phyloP scores from a whole-genome alignment of 1,140 invertebrate genomes.

The Cydia pomonella region DNA sequence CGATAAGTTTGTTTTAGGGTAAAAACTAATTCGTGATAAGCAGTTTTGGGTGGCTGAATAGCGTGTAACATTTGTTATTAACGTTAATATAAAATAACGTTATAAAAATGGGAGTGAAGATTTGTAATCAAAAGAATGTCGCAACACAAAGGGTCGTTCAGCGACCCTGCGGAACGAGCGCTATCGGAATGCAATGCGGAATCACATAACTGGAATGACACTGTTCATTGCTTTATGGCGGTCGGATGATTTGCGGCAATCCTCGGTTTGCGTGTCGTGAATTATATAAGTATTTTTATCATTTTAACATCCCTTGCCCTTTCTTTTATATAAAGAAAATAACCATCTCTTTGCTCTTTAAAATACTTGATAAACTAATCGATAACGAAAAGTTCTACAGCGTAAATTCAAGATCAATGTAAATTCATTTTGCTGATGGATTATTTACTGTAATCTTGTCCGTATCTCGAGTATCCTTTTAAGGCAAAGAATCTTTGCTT shows the following conservation, averaged over 20 bases:
- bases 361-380: neutral
- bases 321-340: neutral
- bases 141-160: conserved; percentile 44
- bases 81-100: too few species aligned
- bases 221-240: conserved; percentile 49
- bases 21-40: conserved; percentile 14
- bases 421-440: conserved; percentile 18
- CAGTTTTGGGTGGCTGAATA: neutral
- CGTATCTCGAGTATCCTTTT: conserved; percentile 33
- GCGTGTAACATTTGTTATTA: neutral
- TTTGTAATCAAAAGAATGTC: conserved; percentile 43
- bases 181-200: conserved; percentile 56
- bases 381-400: neutral
- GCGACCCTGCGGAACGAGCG: conserved; percentile 49
- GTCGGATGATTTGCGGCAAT: conserved; percentile 31
- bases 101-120: conserved; percentile 42
- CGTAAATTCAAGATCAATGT: neutral
- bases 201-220: conserved; percentile 49
- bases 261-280: neutral
- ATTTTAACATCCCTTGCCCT: neutral
- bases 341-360: neutral
- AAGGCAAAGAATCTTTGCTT: conserved; percentile 38
- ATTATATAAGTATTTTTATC: neutral
- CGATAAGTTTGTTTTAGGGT: conserved; percentile 25
- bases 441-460: conserved; percentile 24